Evolutionary conservation across 1,140 invertebrate species (phyloP).

Genomic region (Uloborus diversus): DNA sequence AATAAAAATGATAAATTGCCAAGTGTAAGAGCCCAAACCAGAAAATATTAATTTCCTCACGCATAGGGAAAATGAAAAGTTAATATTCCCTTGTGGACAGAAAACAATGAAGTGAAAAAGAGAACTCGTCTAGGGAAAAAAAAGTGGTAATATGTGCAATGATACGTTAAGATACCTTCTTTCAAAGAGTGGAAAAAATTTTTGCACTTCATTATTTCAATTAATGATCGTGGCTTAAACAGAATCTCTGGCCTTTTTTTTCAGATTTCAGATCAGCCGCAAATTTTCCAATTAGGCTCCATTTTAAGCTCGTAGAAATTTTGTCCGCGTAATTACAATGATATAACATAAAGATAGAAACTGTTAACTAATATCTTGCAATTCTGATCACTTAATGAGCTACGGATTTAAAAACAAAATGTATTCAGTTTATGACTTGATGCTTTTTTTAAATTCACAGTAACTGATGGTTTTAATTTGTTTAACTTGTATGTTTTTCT

Average conservation of each 20-base stretch:
- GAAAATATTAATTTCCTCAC: slow-evolving; percentile 16
- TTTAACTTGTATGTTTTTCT: too few species aligned
- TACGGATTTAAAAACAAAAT: too few species aligned
- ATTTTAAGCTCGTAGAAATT: not conserved
- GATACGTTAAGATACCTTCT: slow-evolving; percentile 6
- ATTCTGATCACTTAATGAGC: not conserved
- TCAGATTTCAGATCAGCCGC: not conserved
- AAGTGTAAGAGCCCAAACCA: too few species aligned
- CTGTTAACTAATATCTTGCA: not conserved
- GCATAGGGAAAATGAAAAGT: too few species aligned
- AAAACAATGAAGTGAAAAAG: slow-evolving; percentile 18
- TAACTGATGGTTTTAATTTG: too few species aligned
- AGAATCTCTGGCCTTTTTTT: not conserved
- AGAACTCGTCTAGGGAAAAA: not conserved
- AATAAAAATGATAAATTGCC: too few species aligned
- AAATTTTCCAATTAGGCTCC: slow-evolving; percentile 8
- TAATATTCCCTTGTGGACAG: too few species aligned
- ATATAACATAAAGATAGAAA: not conserved
- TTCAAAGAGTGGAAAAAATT: too few species aligned
- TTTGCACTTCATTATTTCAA: slow-evolving; percentile 20
- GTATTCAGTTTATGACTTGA: too few species aligned
- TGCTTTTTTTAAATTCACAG: too few species aligned
- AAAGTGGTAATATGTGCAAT: slow-evolving; percentile 5
- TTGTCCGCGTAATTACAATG: slow-evolving; percentile 17
- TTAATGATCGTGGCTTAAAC: slow-evolving; percentile 14